Conservation (phyloP, 2,797 vertebrate genomes). For the Taeniopygia guttata region DNA sequence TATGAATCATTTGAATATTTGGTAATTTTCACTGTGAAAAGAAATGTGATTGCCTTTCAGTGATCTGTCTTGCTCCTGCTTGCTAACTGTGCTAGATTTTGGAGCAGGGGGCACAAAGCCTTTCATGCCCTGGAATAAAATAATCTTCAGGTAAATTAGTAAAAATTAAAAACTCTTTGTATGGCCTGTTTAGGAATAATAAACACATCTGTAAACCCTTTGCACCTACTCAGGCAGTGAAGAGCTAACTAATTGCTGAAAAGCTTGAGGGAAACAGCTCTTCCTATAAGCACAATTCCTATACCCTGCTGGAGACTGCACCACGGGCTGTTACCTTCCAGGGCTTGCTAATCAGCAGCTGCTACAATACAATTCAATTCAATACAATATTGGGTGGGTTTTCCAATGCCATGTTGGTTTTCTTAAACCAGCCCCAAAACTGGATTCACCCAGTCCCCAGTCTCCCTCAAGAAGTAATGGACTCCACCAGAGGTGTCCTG, state of each 20-base stretch:
- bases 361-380: no score
- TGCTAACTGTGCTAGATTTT: neutral
- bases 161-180: neutral
- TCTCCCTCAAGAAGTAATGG: neutral
- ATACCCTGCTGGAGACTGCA: neutral
- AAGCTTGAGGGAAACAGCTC: neutral
- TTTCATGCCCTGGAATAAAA: neutral
- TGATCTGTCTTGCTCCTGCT: neutral
- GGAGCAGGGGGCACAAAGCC: neutral
- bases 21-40: neutral
- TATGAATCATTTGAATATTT: neutral
- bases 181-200: neutral
- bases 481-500: neutral
- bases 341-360: neutral
- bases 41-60: neutral
- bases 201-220: neutral
- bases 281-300: neutral
- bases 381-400: rapidly evolving
- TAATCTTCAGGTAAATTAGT: neutral
- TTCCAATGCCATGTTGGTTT: neutral
- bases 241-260: neutral
- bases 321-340: neutral
- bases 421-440: neutral
- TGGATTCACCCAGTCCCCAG: neutral
- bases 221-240: neutral